phyloP scores from a whole-genome alignment of 2,113 vertebrate species.

The Sarotherodon lohbergeri region DNA sequence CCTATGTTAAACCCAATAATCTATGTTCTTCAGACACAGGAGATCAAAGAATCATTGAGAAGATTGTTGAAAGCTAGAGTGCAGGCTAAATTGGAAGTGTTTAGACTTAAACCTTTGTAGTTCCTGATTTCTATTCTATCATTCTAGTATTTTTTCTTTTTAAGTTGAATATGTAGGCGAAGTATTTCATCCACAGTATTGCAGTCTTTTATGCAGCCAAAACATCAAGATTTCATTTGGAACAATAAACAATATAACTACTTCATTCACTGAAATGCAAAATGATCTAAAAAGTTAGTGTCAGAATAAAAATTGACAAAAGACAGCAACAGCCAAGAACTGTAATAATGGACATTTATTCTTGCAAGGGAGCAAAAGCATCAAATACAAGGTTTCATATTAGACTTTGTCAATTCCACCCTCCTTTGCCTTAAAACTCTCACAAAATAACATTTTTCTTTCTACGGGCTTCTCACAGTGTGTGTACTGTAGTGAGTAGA shows the following conservation, averaged over 20 bases:
- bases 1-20: constrained; percentile 51
- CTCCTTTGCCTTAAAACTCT: neutral
- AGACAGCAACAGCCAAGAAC: neutral
- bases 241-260: neutral
- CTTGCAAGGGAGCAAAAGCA: neutral
- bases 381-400: neutral
- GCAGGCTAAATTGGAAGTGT: neutral
- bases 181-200: neutral
- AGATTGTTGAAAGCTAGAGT: neutral
- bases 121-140: neutral
- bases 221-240: neutral
- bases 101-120: neutral
- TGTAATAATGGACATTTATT: neutral
- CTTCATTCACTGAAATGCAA: neutral
- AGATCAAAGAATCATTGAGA: constrained; percentile 40
- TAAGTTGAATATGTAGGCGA: neutral
- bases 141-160: neutral
- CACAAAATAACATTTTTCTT: neutral
- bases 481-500: neutral
- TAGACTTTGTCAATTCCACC: neutral
- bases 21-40: constrained; percentile 45
- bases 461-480: neutral
- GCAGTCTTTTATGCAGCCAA: neutral
- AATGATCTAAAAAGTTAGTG: neutral
- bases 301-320: neutral